Evolutionary conservation across 1,140 invertebrate species (phyloP), one percentile per base, ranked within the genome.

Genomic region (Stratiolaelaps scimitus): DNA sequence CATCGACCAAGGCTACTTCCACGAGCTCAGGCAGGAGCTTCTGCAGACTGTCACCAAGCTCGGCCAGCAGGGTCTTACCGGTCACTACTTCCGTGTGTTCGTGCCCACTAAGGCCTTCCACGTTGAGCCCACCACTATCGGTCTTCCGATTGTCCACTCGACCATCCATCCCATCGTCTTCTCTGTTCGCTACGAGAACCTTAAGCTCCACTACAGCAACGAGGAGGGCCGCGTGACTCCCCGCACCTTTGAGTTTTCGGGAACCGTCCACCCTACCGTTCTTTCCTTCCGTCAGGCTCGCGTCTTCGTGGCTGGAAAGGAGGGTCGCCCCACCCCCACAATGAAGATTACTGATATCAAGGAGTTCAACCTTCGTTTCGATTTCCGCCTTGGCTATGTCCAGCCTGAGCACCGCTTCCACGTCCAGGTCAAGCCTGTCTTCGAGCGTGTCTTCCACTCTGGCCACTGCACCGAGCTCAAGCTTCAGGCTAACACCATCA

Each of bases 401-500:
- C 53, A 60, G 4, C 15, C 26, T 10, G 26, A 60, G 23, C 53
- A 34, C 34, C 53, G 53, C 34, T 26, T 60, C 53, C 4, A n/a
- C 2, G 20, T 17, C 53, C 26, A 60, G 13, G 5, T 60, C 53
- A 60, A 60, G 53, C 53, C 53, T 23, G 15, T 29, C 13, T 60
- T 60, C 53, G 53, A 60, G 15, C 53, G 53, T 60, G 53, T 60
- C 53, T 26, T 60, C 53, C 53, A 60, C 23, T 60, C 53, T 60
- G 53, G 53, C 34, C 53, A 60, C 53, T 60, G 53, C 53, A 60
- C 53, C 34, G 53, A 60, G 23, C 53, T 60, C 53, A 60, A 60
- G 53, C 53, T 60, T 26, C 1, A 60, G 53, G 34, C 26, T 26
- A 60, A 60, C 23, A 60, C 15, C 23, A 60, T 60, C 23, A 15